These are phyloP conservation scores for Malurus cyaneus DNA, from an alignment of 2,113 vertebrate species.

Conservation along the genomic window DNA sequence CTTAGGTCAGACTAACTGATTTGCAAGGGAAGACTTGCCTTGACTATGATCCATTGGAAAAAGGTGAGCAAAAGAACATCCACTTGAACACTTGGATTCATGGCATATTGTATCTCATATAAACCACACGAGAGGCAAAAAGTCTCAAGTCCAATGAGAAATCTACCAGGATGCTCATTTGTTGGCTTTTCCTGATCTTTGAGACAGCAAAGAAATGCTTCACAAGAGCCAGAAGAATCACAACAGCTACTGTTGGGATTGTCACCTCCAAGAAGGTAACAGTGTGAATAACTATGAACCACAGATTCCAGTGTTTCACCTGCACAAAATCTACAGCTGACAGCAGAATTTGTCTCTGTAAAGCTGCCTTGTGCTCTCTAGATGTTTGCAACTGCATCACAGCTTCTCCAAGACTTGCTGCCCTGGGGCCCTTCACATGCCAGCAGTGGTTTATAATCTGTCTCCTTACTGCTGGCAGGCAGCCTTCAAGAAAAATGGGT, in stretches of 20 bases:
- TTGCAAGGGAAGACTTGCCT: neutral
- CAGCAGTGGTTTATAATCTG: neutral
- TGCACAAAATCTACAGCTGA: neutral
- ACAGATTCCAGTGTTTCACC: neutral
- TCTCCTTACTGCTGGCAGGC: neutral
- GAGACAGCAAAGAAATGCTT: neutral
- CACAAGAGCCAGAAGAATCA: neutral
- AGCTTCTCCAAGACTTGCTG: neutral
- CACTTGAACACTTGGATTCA: neutral
- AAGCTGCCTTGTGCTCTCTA: neutral
- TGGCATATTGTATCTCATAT: neutral
- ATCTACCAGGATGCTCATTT: neutral
- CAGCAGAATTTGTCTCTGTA: constrained; percentile 18
- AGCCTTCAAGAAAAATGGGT: constrained; percentile 51
- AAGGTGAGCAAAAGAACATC: neutral
- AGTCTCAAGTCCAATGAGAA: neutral
- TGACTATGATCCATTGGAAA: neutral
- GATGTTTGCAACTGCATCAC: neutral
- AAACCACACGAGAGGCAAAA: neutral
- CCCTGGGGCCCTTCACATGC: neutral
- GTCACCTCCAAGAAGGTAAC: neutral
- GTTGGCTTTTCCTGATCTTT: neutral
- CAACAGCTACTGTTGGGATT: neutral
- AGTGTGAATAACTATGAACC: neutral
- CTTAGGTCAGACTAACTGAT: neutral